Evolutionary conservation across 2,113 vertebrate species (phyloP), one percentile per base, ranked within the genome.

Genomic region (Empidonax alnorum): DNA sequence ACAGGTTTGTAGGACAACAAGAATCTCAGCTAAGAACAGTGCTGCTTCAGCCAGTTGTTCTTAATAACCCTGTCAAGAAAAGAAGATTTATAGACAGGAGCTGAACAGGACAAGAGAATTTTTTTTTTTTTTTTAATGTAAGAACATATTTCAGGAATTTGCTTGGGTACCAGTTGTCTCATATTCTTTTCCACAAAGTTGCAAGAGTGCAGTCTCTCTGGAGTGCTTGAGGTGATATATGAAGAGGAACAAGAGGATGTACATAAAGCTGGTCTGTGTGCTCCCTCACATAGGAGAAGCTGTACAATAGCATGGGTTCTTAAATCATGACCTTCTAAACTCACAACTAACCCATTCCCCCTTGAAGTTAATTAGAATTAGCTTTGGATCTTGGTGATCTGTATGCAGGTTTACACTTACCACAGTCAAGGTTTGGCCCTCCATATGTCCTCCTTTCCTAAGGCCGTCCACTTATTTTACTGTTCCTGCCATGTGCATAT

Each of bases 11-110:
- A 94, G 90, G 76, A 89, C 62, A 95, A 69, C 66, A 93, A 90
- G 83, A 92, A 89, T 77, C 90, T 88, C 83, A 92, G 61, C 90
- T 93, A 84, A 90, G 75, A 94, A 17, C 56, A 78, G 30, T 61
- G 80, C 93, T 94, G 80, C 84, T 95, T 95, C 90, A 94, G 85
- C 86, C 84, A 62, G 53, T 90, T 89, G 90, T 84, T 90, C 89
- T 85, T 95, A 96, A 93, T 94, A 94, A 90, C 55, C 4, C 77
- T 89, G 69, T 44, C 89, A 88, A 75, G 44, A 61, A 80, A 93
- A 89, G 74, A 91, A 91, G 76, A 94, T 86, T 81, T 90, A 93
- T 52, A 89, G 65, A 78, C 44, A 76, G 44, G 33, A 46, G 17
- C 58, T 89, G 69, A 90, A 85, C 39, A 59, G 86, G 37, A 41